phyloP scores from a whole-genome alignment of 2,888 invertebrate species.

The Coelinius sp. region DNA sequence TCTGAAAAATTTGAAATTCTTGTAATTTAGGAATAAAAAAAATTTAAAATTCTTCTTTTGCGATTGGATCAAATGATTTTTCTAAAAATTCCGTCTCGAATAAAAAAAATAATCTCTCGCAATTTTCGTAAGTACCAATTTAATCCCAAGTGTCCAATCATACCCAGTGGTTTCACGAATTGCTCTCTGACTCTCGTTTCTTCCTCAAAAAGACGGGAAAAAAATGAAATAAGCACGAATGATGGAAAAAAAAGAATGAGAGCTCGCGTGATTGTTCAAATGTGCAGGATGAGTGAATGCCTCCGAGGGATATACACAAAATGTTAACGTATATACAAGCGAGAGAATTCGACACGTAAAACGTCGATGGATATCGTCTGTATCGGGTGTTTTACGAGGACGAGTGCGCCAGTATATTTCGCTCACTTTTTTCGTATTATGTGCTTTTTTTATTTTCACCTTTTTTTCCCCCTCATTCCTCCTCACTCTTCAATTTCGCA shows the following conservation, averaged over 20 bases:
- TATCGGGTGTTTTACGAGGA: constrained; percentile 12
- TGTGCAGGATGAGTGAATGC: constrained; percentile 25
- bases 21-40: too few relatives aligned
- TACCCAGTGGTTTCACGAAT: constrained; percentile 19
- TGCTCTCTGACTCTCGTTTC: constrained; percentile 1
- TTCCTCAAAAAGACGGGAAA: not conserved
- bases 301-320: constrained; percentile 2
- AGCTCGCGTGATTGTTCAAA: constrained; percentile 28
- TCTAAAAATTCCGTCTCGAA: constrained; percentile 7
- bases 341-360: constrained; percentile 19
- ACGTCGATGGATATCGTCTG: constrained; percentile 8
- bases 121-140: constrained; percentile 23
- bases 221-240: constrained; percentile 6
- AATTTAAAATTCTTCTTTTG: not conserved
- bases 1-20: too few relatives aligned
- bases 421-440: constrained; percentile 3
- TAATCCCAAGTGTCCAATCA: constrained; percentile 24
- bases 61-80: not conserved
- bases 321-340: constrained; percentile 9
- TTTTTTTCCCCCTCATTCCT: not conserved
- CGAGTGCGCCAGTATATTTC: not conserved
- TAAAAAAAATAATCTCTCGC: constrained; percentile 1
- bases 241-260: constrained; percentile 7
- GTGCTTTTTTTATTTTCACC: constrained; percentile 3
- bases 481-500: not conserved